These are phyloP conservation scores for Halocynthia roretzi DNA, from an alignment of 23 tunicate species.

Conservation along the genomic window DNA sequence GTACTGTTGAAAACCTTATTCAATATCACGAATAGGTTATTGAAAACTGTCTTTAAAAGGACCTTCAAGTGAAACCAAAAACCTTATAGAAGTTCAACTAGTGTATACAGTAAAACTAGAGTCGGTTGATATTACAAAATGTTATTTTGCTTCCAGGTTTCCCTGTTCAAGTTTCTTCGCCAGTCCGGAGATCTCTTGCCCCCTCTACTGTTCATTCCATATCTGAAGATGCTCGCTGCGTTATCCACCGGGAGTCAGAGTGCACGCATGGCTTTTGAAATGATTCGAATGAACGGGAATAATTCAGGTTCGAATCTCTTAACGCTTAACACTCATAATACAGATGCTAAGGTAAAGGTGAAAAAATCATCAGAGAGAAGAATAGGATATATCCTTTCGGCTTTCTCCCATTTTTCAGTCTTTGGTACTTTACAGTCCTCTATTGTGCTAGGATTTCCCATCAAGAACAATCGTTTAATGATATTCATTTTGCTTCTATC, in stretches of 20 bases:
- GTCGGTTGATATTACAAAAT: neutral
- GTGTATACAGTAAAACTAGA: neutral
- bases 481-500: neutral
- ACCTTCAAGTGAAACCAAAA: neutral
- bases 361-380: too few relatives aligned
- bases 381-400: too few relatives aligned
- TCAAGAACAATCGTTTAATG: neutral
- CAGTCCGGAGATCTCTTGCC: constrained; percentile 82
- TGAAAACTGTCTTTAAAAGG: neutral
- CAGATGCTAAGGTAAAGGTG: too few relatives aligned
- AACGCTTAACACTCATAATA: too few relatives aligned
- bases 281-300: constrained; percentile 59
- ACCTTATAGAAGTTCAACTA: neutral
- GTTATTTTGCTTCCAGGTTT: constrained; percentile 29
- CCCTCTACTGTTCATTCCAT: constrained; percentile 76
- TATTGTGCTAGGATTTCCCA: too few relatives aligned
- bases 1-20: too few relatives aligned
- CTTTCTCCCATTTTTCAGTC: too few relatives aligned
- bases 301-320: constrained; percentile 50
- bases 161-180: constrained; percentile 80
- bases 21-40: neutral
- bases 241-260: constrained; percentile 65
- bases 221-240: constrained; percentile 74
- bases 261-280: constrained; percentile 73
- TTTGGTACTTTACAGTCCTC: too few relatives aligned